Conservation (phyloP, 2,888 invertebrate species). For the Trichacis sp. region DNA sequence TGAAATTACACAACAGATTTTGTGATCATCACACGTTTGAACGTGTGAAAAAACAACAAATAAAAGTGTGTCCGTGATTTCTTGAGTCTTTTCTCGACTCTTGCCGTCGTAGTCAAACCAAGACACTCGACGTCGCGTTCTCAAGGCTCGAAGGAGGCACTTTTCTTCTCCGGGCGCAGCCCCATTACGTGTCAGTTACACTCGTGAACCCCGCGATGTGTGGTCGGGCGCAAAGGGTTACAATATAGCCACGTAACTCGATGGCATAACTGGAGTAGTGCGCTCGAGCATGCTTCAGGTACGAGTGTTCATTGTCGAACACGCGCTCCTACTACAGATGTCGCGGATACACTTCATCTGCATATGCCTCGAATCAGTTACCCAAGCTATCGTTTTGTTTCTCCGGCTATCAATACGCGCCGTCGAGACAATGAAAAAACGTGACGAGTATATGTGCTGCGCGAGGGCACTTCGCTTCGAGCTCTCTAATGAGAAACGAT, state of each 20-base stretch:
- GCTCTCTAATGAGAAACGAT: too few relatives aligned
- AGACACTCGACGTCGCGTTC: constrained; percentile 37
- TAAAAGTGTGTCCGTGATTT: too few relatives aligned
- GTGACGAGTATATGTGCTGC: background rate
- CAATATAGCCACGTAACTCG: constrained; percentile 41
- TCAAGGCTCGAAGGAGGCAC: constrained; percentile 20
- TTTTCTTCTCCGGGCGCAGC: constrained; percentile 27
- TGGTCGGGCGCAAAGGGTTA: constrained; percentile 47
- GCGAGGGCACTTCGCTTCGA: background rate
- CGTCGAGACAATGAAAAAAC: background rate
- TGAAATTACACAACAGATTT: too few relatives aligned
- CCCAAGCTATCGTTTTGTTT: constrained; percentile 40
- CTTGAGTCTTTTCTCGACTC: background rate
- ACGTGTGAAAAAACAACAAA: too few relatives aligned
- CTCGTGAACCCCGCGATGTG: constrained; percentile 50
- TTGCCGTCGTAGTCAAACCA: constrained; percentile 18
- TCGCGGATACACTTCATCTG: constrained; percentile 53
- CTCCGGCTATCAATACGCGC: constrained; percentile 3
- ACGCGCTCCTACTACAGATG: constrained; percentile 67
- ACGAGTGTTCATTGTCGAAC: constrained; percentile 66
- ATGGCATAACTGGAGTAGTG: constrained; percentile 36
- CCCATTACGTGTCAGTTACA: constrained; percentile 49
- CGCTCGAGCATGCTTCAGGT: constrained; percentile 36
- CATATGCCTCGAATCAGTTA: constrained; percentile 66
- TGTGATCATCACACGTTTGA: too few relatives aligned